Conservation (phyloP, 2,888 invertebrate species). For the Phyllotreta cruciferae region DNA sequence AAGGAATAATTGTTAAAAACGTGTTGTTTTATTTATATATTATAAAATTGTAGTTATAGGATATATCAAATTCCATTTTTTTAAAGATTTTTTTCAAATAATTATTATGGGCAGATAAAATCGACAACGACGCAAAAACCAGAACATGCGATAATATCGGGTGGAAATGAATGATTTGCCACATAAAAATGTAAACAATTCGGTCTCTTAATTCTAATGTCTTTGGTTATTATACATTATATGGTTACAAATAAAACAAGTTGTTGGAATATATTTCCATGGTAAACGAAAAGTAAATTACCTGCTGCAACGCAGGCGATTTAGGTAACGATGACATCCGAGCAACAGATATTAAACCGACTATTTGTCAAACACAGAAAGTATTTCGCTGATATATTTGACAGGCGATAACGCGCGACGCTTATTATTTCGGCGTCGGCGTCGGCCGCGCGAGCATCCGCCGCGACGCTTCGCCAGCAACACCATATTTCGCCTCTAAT, state of each 20-base stretch:
- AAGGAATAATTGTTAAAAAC: too few species aligned
- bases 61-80: too few species aligned
- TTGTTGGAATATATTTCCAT: neutral
- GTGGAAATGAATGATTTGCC: too few species aligned
- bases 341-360: constrained; percentile 39
- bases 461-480: constrained; percentile 35
- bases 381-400: constrained; percentile 53
- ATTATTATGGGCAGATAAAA: too few species aligned
- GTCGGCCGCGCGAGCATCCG: constrained; percentile 6
- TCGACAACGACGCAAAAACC: too few species aligned
- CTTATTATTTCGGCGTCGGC: constrained; percentile 49
- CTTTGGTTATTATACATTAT: too few species aligned
- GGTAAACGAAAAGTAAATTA: neutral
- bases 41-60: too few species aligned
- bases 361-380: constrained; percentile 51
- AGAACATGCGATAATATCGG: too few species aligned
- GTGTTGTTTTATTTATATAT: too few species aligned
- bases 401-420: constrained; percentile 53
- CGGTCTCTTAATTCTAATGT: too few species aligned
- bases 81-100: too few species aligned
- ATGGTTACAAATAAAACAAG: constrained; percentile 3
- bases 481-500: constrained; percentile 52
- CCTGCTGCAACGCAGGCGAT: constrained; percentile 5
- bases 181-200: too few species aligned
- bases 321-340: constrained; percentile 28